phyloP scores from a whole-genome alignment of 2,888 invertebrate species.

The Dicranocentrus wangi region DNA sequence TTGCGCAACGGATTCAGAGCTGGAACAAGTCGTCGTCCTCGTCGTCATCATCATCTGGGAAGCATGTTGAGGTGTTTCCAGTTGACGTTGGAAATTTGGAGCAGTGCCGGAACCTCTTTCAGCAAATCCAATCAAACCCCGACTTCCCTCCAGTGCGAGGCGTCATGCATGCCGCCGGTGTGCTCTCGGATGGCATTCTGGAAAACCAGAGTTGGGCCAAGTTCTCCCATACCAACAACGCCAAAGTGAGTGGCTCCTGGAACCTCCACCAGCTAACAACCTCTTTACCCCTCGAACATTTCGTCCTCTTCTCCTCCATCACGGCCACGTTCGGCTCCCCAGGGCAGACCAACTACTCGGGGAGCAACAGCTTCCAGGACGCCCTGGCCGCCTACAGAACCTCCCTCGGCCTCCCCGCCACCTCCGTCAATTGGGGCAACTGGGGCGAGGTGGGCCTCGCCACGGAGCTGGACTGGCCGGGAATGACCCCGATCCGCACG shows the following conservation, averaged over 20 bases:
- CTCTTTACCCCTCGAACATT: constrained; percentile 37
- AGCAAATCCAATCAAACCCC: no score
- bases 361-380: constrained; percentile 43
- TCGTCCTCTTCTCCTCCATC: constrained; percentile 43
- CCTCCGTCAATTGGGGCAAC: constrained; percentile 49
- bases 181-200: constrained; percentile 36
- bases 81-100: constrained; percentile 32
- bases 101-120: constrained; percentile 21
- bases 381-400: constrained; percentile 23
- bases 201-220: constrained; percentile 60
- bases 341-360: constrained; percentile 41
- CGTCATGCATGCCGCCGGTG: constrained; percentile 49
- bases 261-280: constrained; percentile 51
- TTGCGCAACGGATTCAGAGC: background rate
- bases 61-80: constrained; percentile 26
- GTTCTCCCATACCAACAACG: constrained; percentile 41
- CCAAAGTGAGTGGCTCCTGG: constrained; percentile 52
- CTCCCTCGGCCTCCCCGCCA: constrained; percentile 36
- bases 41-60: no score
- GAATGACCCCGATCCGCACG: constrained; percentile 13
- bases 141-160: constrained; percentile 38
- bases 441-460: constrained; percentile 59
- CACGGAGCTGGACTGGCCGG: constrained; percentile 21
- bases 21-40: no score
- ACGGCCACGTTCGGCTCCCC: background rate